Base-by-base conservation (phyloP, 2,888 invertebrate genomes). In the Scaptomyza tumidula region DNA sequence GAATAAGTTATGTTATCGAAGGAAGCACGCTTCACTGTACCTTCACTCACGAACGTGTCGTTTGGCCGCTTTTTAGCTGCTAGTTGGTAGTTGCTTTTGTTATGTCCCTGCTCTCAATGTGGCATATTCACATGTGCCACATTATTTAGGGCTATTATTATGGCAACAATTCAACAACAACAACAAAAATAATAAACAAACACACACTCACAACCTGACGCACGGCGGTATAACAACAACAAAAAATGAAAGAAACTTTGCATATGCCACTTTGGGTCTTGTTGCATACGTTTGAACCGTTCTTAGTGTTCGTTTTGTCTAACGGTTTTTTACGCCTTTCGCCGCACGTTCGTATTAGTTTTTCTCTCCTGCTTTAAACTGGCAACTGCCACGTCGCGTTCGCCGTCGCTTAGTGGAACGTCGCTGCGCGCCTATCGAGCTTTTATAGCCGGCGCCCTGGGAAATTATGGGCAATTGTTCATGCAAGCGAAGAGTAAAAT, bases 381-480 rank as follows among this genome's bases (percentile, higher is more conserved):
- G 58, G 44, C 58, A 63, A 43, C 63, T 71, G 78, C 35, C 71
- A 55, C 81, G 80, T 59, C 61, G 62, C 67, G 64, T 67, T 63
- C 53, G 62, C 78, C 75, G 80, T 80, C 80, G 75, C 75, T 60
- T 65, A 52, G 54, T 74, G 74, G 53, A 55, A 16, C 58, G 52
- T 35, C 58, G 74, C 65, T 11, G 53, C 58, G 67, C 46, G 53
- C 39, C 9, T 55, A 7, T 11, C 62, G 44, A 43, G 69, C 78
- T 83, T 80, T 80, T 83, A 80, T 83, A 83, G 75, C 50, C 37
- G 33, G 46, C 41, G n/a, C n/a, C 31, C 6, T 16, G 46, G 43
- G 19, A 19, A 19, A 19, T 62, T 48, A 72, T 50, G 73, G 73
- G 73, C 61, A 59, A 65, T 74, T 74, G 2, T 10, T 39, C 43